Evolutionary conservation across 2,888 invertebrate genomes (phyloP), one percentile per base, ranked within the genome.

Genomic region (Nomada flava): DNA sequence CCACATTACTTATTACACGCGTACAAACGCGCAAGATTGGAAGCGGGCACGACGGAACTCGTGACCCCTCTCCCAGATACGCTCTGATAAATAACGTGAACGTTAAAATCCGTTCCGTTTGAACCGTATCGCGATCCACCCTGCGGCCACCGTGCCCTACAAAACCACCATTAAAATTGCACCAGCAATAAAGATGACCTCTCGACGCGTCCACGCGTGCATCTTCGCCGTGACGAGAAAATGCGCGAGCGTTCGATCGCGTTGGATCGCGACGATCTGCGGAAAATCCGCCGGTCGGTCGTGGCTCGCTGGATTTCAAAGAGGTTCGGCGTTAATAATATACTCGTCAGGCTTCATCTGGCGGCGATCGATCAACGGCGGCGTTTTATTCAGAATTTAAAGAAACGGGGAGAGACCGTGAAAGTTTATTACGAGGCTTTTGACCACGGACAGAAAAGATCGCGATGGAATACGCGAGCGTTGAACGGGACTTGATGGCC

Each of bases 401-500:
- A 2, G n/a, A 50, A 20, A 15, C 29, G 23, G 18, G n/a, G 47
- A n/a, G n/a, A 57, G 57, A 29, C 47, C 47, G 44, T 4, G 11
- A 10, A 29, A 59, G 18, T 59, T 59, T 59, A 59, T 59, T 59
- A 9, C 44, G 18, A n/a, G 18, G 13, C 11, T n/a, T 44, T 42
- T 7, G 11, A 3, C 42, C 18, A 52, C 52, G 53, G 23, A 0
- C 36, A 18, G 18, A 23, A 47, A 44, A 23, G 57, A 10, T 52
- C 65, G 47, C 10, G 64, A 26, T 9, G 50, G 44, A 44, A 26
- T 36, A 9, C 4, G 52, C 47, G 53, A 79, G 68, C 50, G 78
- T 77, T 68, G 72, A 86, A 89, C 87, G 85, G 87, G 82, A 86
- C 85, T 91, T 90, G 88, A 90, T 86, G 86, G 85, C 76, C 77